Evolutionary conservation across 2,888 invertebrate genomes (phyloP).

Genomic region (Archips crataeganus): DNA sequence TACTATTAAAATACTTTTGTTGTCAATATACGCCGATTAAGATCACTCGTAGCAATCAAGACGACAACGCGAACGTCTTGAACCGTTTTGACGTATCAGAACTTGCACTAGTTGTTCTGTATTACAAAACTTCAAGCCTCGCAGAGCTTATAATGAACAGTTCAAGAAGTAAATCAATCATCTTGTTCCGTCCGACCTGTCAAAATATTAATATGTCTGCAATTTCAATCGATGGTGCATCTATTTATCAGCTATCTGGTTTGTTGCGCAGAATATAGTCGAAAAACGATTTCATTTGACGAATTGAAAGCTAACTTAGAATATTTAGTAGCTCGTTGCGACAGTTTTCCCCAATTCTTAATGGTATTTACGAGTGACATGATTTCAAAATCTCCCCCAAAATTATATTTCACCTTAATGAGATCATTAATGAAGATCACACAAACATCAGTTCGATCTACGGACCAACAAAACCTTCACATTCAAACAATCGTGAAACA

Average conservation of each 20-base stretch:
- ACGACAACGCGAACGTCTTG: too few relatives aligned
- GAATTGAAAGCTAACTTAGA: neutral
- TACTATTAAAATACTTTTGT: too few relatives aligned
- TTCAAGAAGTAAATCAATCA: constrained; percentile 11
- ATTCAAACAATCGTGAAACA: constrained; percentile 45
- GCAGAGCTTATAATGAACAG: neutral
- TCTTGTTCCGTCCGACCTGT: constrained; percentile 10
- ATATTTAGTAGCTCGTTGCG: neutral
- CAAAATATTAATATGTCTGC: constrained; percentile 14
- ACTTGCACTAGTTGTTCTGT: too few relatives aligned
- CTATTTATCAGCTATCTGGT: constrained; percentile 5
- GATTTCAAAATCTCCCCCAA: too few relatives aligned
- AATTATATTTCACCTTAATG: neutral
- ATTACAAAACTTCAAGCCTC: neutral
- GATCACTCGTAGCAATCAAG: too few relatives aligned
- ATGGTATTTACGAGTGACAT: too few relatives aligned
- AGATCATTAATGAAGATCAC: constrained; percentile 3
- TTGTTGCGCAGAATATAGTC: constrained; percentile 8
- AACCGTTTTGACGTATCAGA: too few relatives aligned
- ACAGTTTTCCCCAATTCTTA: neutral
- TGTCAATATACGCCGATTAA: too few relatives aligned
- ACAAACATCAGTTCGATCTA: neutral
- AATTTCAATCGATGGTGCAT: constrained; percentile 12
- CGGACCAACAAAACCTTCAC: constrained; percentile 41
- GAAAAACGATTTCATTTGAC: constrained; percentile 29